These are phyloP conservation scores for Heliconius congener DNA, from an alignment of 1,140 invertebrate species.

Conservation along the genomic window DNA sequence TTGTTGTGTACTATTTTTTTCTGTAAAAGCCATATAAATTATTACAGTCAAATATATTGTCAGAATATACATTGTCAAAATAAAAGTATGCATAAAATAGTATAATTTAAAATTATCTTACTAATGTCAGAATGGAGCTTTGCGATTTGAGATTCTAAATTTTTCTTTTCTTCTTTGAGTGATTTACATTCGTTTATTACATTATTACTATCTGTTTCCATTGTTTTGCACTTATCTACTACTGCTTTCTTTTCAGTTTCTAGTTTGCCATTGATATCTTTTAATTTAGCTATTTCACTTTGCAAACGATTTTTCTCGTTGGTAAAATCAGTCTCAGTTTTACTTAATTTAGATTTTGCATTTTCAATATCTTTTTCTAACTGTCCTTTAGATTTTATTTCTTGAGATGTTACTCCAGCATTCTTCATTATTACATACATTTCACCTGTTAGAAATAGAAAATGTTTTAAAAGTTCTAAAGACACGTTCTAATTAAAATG, in stretches of 20 bases:
- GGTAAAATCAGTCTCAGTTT: conserved; percentile 75
- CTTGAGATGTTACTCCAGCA: conserved; percentile 81
- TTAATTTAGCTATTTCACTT: conserved; percentile 79
- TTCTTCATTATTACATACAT: conserved; percentile 84
- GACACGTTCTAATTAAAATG: not conserved
- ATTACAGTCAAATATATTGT: not conserved
- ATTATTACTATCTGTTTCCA: conserved; percentile 68
- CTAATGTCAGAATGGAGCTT: conserved; percentile 82
- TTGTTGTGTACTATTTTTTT: conserved; percentile 73
- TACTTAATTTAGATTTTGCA: conserved; percentile 75
- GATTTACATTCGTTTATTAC: conserved; percentile 64
- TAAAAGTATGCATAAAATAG: not conserved
- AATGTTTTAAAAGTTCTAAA: not conserved
- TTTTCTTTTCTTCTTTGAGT: conserved; percentile 81
- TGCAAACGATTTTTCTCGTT: conserved; percentile 80
- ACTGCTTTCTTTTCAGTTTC: conserved; percentile 72
- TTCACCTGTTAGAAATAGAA: conserved; percentile 78
- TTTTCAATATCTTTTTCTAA: conserved; percentile 79
- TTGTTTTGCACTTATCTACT: conserved; percentile 79
- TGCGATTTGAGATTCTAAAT: conserved; percentile 81
- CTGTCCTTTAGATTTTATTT: conserved; percentile 68
- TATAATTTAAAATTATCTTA: conserved; percentile 50
- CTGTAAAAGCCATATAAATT: conserved; percentile 52
- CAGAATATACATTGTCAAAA: not conserved
- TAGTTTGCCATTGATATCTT: conserved; percentile 74